Conservation (phyloP, 1,140 invertebrate genomes). For the Ceratina australensis region DNA sequence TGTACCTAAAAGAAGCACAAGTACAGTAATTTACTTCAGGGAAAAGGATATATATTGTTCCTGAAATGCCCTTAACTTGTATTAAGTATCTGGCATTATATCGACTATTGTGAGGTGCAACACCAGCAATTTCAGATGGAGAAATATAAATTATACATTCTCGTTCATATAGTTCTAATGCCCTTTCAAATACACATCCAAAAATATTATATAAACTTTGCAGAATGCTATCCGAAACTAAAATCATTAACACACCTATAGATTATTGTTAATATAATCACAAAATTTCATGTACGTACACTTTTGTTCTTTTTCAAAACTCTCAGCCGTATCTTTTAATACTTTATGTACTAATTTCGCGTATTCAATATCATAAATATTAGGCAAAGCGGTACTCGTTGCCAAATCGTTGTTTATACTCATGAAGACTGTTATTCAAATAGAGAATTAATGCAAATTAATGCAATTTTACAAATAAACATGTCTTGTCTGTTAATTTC, state of each 20-base stretch:
- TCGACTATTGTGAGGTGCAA: slow-evolving; percentile 68
- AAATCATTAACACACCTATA: slow-evolving; percentile 19
- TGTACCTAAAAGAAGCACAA: slow-evolving; percentile 80
- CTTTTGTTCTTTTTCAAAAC: slow-evolving; percentile 66
- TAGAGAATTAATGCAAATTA: neutral
- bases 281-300: slow-evolving; percentile 51
- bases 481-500: no score
- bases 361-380: slow-evolving; percentile 43
- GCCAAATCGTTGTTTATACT: slow-evolving; percentile 16
- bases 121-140: slow-evolving; percentile 68
- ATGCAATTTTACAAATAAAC: neutral
- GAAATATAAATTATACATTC: slow-evolving; percentile 75
- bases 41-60: slow-evolving; percentile 81
- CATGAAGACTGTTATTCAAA: slow-evolving; percentile 23
- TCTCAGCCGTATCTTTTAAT: slow-evolving; percentile 59
- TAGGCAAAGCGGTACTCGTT: neutral
- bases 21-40: slow-evolving; percentile 83
- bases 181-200: slow-evolving; percentile 80
- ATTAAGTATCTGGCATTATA: slow-evolving; percentile 72
- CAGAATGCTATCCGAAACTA: slow-evolving; percentile 80
- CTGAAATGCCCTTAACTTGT: slow-evolving; percentile 81
- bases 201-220: slow-evolving; percentile 81
- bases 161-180: slow-evolving; percentile 82
- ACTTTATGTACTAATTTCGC: slow-evolving; percentile 40
- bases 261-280: neutral